Base-by-base conservation (phyloP, 2,797 vertebrate species). In the Rhynchotus rufescens region DNA sequence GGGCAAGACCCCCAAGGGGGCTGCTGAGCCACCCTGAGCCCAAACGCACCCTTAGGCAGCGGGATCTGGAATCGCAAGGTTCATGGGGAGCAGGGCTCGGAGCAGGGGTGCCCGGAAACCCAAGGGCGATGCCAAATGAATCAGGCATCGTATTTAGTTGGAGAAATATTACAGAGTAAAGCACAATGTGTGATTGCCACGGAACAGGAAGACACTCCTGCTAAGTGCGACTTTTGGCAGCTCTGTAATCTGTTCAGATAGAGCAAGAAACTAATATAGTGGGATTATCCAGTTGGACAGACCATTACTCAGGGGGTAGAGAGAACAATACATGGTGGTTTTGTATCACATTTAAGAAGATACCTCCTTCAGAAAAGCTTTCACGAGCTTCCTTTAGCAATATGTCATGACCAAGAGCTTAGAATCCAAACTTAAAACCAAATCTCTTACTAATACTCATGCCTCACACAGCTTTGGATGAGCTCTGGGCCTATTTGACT, bases 161-260 rank as follows among this genome's bases (percentile, higher is more conserved):
- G 15, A 26, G 17, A 64, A 12, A 30, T n/a, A 25, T 28, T 26
- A 34, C 25, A 54, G 59, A 23, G 22, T 4, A 4, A 69, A 60
- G 36, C 28, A 71, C n/a, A 15, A 10, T 47, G 26, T 0, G 0
- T 11, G 8, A 20, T 36, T 42, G 44, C n/a, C 38, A 49, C 3
- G 16, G 15, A 1, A 0, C 36, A 54, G 44, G n/a, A 75, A 75
- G 28, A 36, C 19, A 26, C 11, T 56, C 68, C 36, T 67, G 26
- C 42, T 44, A 38, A 10, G 34, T 56, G 32, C 12, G 10, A n/a
- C n/a, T 65, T 22, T 22, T 28, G 45, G 42, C 44, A 32, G 28
- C 10, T 42, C 40, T 22, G 36, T 32, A 45, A 59, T 6, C 15
- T 49, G 12, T 42, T 71, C 40, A 36, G 19, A 17, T 42, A 36